Evolutionary conservation across 2,113 vertebrate genomes (phyloP), one percentile per base, ranked within the genome.

Genomic region (Rousettus leschenaultii): DNA sequence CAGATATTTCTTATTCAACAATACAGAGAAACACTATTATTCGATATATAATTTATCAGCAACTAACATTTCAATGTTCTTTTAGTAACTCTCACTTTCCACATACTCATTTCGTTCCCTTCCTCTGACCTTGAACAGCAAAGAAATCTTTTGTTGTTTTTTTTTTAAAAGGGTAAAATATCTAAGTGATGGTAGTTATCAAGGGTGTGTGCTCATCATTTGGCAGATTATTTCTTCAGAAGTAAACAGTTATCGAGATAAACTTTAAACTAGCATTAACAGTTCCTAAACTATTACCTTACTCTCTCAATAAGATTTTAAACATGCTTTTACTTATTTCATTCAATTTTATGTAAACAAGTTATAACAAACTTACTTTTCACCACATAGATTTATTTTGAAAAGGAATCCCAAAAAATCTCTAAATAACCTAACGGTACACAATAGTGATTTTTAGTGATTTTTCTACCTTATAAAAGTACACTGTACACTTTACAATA

Each of bases 341-440:
- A 91, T n/a, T 86, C 68, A 79, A 45, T 48, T 94, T 91, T 63
- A 87, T 24, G 13, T 53, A 96, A 92, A 82, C 14, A 63, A 30
- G 30, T 35, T 87, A 45, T 30, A 63, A 95, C 22, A 96, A 73
- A 87, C 63, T 95, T 24, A 79, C 4, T 83, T 70, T 51, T 73
- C 19, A 94, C 6, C 55, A 71, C 10, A 65, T 1, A 80, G 11
- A 78, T 65, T 87, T 35, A 85, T 48, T 93, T 66, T 79, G 43
- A 93, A 94, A 95, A 84, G 16, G 15, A 80, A 74, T 35, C 22
- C 43, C 77, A 38, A 70, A 78, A 77, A 75, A 77, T 22, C 43
- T 82, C 26, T 86, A 68, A 87, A 26, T 91, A 84, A 65, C 2
- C 53, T 35, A 94, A 48, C n/a, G 38, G 43, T 30, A 94, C 26